Base-by-base conservation (phyloP, 2,888 invertebrate genomes). In the Apotomis turbidana region DNA sequence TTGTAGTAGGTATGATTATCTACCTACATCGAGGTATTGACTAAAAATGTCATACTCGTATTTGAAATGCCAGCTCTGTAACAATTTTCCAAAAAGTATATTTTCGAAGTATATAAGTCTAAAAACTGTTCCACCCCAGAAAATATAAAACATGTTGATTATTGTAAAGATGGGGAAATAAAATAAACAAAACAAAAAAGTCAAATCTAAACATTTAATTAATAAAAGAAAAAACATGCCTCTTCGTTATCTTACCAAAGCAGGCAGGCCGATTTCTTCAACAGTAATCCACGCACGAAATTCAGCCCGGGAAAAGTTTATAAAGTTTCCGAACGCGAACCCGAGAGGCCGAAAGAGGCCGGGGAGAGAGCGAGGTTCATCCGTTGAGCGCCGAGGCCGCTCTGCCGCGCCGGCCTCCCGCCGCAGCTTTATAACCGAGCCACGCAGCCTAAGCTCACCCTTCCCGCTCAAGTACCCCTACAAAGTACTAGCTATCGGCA, bases 351-450 rank as follows among this genome's bases (percentile, higher is more conserved):
- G 70, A 49, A 62, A 72, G 76, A 82, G 83, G 76, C 41, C 4
- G 41, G 6, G 83, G 83, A 83, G 80, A 27, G 27, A 27, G 27
- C 27, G 27, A 27, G 27, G 27, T 27, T 27, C 27, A 27, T 75
- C 81, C 82, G 83, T 72, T 76, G 84, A 84, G 86, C 83, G 90
- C 86, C 81, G 81, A 80, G 81, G 78, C 76, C 84, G 86, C 84
- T 91, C 89, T 92, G 91, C 80, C 76, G 83, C 77, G 81, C 78
- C 79, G 80, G 77, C 80, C 69, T 73, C 75, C 78, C 75, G 82
- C 74, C 89, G 83, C 77, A 81, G 86, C 83, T 87, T 91, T 92
- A 85, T 91, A 90, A 87, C 79, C 75, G 76, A 75, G 75, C 76
- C 78, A 70, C 79, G 71, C 62, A 61, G 15, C 78, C 76, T 73